Evolutionary conservation across 2,113 vertebrate species (phyloP), one percentile per base, ranked within the genome.

Genomic region (Puffinus mauretanicus): DNA sequence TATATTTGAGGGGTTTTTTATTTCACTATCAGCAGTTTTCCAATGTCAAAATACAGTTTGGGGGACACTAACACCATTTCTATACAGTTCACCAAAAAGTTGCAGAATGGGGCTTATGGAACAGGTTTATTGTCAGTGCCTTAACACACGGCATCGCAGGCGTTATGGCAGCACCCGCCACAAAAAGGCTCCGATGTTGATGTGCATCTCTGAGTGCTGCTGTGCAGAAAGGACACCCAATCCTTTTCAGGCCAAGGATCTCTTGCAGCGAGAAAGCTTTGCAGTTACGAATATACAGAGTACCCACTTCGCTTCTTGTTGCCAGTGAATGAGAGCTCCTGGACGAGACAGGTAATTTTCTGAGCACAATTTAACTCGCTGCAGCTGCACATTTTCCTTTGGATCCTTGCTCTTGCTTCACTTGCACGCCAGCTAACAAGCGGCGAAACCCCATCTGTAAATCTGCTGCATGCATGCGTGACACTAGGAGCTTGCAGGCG

Each of bases 41-140:
- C 27, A 26, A 25, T 1, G 34, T 14, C 12, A 18, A 44, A 36
- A 27, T 18, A 5, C 29, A 49, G 5, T 49, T 30, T 36, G 9
- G 26, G 11, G 16, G 14, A 24, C 16, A 13, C 20, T 13, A 22
- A 30, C 17, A 21, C 18, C 7, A 2, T 32, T 36, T 51, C 54
- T 32, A 12, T 3, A 3, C 17, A 1, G 1, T 14, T 64, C 25
- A 7, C 34, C 10, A 2, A 32, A 34, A 47, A 25, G n/a, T 3
- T 42, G 38, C 40, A 38, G 64, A 19, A 34, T 0, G 11, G 25
- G 64, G 20, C 16, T 73, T n/a, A 26, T 2, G 15, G 32, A n/a
- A 10, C 4, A 29, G 0, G 2, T 38, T n/a, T 49, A 7, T 14
- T 26, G 18, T 25, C 30, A 5, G 19, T 4, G 32, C 18, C 40